These are phyloP conservation scores for Drosophila lowei DNA, from an alignment of 1,140 invertebrate genomes.

Conservation along the genomic window DNA sequence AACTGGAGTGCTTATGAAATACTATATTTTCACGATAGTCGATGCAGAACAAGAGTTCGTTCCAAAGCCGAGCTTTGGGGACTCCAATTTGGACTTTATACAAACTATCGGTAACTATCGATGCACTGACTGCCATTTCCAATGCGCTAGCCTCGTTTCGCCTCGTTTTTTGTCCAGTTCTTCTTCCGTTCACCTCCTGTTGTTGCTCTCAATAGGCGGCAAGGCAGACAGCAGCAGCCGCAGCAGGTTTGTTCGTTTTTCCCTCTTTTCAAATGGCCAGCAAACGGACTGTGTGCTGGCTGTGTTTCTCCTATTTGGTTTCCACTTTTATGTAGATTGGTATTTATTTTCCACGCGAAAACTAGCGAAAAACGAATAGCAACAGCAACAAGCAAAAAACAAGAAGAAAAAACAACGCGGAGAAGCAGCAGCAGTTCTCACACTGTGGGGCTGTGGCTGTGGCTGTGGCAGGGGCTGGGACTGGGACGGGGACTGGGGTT, in stretches of 20 bases:
- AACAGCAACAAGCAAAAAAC: slow-evolving; percentile 19
- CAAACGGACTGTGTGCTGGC: slow-evolving; percentile 41
- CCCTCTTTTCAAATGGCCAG: slow-evolving; percentile 52
- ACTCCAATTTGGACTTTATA: too few species aligned
- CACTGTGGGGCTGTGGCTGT: slow-evolving; percentile 38
- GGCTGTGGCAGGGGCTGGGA: neutral
- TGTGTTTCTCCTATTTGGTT: slow-evolving; percentile 76
- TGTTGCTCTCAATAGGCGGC: slow-evolving; percentile 54
- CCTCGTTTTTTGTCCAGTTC: slow-evolving; percentile 39
- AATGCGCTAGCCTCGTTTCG: slow-evolving; percentile 35
- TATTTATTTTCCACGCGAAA: slow-evolving; percentile 80
- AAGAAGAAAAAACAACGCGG: slow-evolving; percentile 14
- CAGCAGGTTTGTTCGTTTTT: slow-evolving; percentile 60
- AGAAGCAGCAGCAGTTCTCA: slow-evolving; percentile 58
- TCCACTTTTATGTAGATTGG: slow-evolving; percentile 81
- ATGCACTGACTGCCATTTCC: slow-evolving; percentile 10
- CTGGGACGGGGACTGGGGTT: slow-evolving; percentile 27
- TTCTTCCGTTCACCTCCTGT: slow-evolving; percentile 28
- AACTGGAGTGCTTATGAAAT: neutral
- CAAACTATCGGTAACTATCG: too few species aligned
- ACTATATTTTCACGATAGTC: neutral
- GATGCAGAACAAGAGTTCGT: neutral
- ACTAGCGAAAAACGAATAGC: slow-evolving; percentile 46
- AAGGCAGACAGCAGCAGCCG: slow-evolving; percentile 30
- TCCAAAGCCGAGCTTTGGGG: too few species aligned